Percentiles rank a stretch among this genome's conserved stretches.
Evolutionary conservation across 2,888 invertebrate species (phyloP).

Genomic region (Dysmachus trigonus): DNA sequence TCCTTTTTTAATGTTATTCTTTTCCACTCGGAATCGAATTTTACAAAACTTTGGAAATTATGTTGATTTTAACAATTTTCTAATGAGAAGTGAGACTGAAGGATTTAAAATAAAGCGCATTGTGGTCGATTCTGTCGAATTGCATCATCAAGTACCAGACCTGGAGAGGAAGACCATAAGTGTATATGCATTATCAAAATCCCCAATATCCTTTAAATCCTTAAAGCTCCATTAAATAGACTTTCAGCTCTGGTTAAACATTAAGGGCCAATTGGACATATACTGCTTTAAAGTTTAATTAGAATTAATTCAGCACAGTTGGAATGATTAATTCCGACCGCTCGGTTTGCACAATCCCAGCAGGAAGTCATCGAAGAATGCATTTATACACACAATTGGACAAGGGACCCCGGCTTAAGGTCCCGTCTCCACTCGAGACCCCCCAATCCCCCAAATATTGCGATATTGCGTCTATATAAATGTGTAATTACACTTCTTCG

Average conservation of each 20-base stretch:
- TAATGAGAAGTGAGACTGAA: not conserved
- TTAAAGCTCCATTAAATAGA: not conserved
- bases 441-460: not conserved
- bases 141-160: not conserved
- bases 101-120: not conserved
- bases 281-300: not conserved
- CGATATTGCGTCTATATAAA: not conserved
- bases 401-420: not conserved
- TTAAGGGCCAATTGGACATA: not conserved
- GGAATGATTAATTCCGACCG: not conserved
- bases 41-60: too few species aligned
- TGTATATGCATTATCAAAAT: not conserved
- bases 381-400: not conserved
- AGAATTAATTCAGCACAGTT: not conserved
- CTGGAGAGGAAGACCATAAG: not conserved
- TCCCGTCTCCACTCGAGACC: not conserved
- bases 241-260: not conserved
- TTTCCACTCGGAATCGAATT: too few species aligned
- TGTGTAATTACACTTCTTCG: not conserved
- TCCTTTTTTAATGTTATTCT: too few species aligned
- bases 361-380: slow-evolving; percentile 5
- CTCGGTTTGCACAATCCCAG: not conserved
- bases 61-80: not conserved
- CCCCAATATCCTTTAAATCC: not conserved
- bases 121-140: not conserved